Evolutionary conservation across 2,888 invertebrate species (phyloP), one percentile per base, ranked within the genome.

Genomic region (Erynnis tages): DNA sequence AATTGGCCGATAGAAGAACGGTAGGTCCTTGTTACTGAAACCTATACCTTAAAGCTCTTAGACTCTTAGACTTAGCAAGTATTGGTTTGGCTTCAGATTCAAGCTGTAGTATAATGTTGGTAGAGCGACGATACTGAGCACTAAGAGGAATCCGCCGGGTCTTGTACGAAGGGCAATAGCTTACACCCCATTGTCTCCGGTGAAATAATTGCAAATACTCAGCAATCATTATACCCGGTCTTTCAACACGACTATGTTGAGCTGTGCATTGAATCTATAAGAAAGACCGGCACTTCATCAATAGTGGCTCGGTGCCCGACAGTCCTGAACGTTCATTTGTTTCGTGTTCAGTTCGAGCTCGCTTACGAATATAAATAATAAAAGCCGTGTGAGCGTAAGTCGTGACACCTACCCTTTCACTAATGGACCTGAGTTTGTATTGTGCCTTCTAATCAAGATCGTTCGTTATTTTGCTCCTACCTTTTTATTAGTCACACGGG

Each of bases 371-470:
- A 84, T 85, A 85, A 88, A 85, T 85, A 88, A 86, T 85, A 86
- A 78, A 78, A 80, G 65, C 73, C 77, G 71, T 69, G 76, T 76
- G 68, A 73, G 74, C 55, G 58, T 61, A 71, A 83, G 74, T 88
- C 88, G 88, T 88, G 88, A 88, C 86, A 84, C 76, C 73, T 78
- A 78, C 80, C 80, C 82, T 80, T 76, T 80, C 81, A 72, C 82
- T 88, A 88, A 88, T 88, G 87, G 85, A 85, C 72, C 71, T 76
- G 73, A 73, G 76, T 77, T 72, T 71, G 82, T 75, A 79, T 73
- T 77, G 81, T 79, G 68, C 69, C 67, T 65, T 71, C 64, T 75
- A 83, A 88, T 86, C 87, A 84, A 87, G 87, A 87, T 88, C 69
- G 69, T 76, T 78, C 81, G 76, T 79, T 78, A 77, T 71, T 71